A percentile compares a stretch with the other conserved stretches of the same genome.
Conservation (phyloP, 2,888 invertebrate genomes). For the Yponomeuta cagnagella region DNA sequence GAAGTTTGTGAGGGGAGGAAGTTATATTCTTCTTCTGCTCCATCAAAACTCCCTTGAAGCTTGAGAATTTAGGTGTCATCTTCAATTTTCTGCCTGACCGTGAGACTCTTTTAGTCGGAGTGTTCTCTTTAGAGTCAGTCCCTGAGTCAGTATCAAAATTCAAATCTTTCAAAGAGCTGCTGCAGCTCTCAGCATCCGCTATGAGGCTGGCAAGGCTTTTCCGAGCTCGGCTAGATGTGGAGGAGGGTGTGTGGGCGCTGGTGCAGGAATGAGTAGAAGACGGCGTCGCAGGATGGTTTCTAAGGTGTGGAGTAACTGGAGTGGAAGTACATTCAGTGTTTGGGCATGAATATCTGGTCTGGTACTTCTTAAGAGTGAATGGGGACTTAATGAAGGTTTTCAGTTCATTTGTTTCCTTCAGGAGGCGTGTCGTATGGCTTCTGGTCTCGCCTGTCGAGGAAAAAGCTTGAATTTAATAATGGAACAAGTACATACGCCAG, state of each 20-base stretch:
- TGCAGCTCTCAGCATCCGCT: slow-evolving; percentile 69
- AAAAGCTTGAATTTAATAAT: background rate
- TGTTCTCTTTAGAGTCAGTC: slow-evolving; percentile 66
- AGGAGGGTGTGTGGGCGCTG: slow-evolving; percentile 58
- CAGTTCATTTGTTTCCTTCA: slow-evolving; percentile 52
- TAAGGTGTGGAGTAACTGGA: slow-evolving; percentile 59
- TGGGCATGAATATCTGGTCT: slow-evolving; percentile 47
- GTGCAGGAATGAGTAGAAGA: slow-evolving; percentile 63
- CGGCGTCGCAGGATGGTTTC: slow-evolving; percentile 59
- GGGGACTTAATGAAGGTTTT: slow-evolving; percentile 69
- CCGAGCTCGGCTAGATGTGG: slow-evolving; percentile 61
- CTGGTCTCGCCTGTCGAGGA: slow-evolving; percentile 46
- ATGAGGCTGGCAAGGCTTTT: slow-evolving; percentile 64
- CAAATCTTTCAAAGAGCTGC: slow-evolving; percentile 67
- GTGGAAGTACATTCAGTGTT: slow-evolving; percentile 53
- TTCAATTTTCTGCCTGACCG: slow-evolving; percentile 44
- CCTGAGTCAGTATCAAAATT: slow-evolving; percentile 68
- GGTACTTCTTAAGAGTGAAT: slow-evolving; percentile 65
- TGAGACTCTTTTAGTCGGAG: slow-evolving; percentile 48
- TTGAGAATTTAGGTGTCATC: slow-evolving; percentile 52
- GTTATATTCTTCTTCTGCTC: slow-evolving; percentile 54
- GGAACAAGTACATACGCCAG: background rate
- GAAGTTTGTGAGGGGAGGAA: slow-evolving; percentile 11
- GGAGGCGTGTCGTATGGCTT: slow-evolving; percentile 44
- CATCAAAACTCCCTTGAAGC: slow-evolving; percentile 57